Evolutionary conservation across 2,113 vertebrate genomes (phyloP), one percentile per base, ranked within the genome.

Genomic region (Platysteira castanea): DNA sequence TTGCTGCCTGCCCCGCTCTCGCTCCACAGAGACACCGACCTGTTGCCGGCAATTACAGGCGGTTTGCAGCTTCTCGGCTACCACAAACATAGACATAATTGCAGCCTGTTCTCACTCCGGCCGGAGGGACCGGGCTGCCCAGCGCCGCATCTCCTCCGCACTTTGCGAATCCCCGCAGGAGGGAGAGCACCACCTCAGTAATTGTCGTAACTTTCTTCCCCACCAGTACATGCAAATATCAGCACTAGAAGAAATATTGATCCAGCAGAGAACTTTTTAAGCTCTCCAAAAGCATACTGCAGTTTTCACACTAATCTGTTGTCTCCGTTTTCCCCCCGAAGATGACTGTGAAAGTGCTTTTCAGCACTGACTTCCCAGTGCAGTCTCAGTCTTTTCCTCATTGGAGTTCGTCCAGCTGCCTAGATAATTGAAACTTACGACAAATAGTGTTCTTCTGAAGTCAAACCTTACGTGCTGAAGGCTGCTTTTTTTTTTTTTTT

Each of bases 401-500:
- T 49, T 74, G 4, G 2, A 59, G 41, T 90, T 64, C 90, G 79
- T 80, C 71, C n/a, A 9, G 70, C 73, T 44, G 78, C 56, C 67
- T 50, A 12, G 19, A 46, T 85, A 69, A 88, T n/a, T 78, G 76
- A 88, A 52, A 82, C 60, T 75, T 64, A 93, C 4, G 0, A 57
- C 93, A 96, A 95, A 84, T 71, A 75, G 22, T 75, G 60, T 78
- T 94, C 96, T 71, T 90, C 69, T 60, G 26, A 88, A 95, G 80
- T 56, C 89, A 84, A 93, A 90, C 21, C 44, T 60, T 44, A 49
- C 35, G 52, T 0, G 1, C 39, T 64, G 83, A 90, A 86, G 85
- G 67, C 44, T 74, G 46, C 23, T 10, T 68, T 71, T 85, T 52
- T 75, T 89, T 84, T 59, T 87, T 73, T 61, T 78, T 92, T 22